Evolutionary conservation across 2,797 vertebrate genomes (phyloP).

Genomic region (Pseudotriccus pelzelni): DNA sequence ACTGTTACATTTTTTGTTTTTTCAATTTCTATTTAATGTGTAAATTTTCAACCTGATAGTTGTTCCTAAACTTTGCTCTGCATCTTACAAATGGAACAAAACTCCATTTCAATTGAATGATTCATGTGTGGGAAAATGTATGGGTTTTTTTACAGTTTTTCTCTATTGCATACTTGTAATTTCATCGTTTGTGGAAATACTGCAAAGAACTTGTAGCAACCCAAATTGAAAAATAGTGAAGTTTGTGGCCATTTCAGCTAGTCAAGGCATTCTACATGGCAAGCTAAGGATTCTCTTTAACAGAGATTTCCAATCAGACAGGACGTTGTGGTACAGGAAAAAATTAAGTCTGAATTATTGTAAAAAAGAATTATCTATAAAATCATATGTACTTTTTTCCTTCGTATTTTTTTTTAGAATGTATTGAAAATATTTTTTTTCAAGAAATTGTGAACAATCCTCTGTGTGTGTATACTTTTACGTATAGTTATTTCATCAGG

Average conservation of each 20-base stretch:
- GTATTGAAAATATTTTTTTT: neutral
- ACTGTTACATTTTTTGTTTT: neutral
- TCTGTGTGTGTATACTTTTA: neutral
- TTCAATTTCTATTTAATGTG: neutral
- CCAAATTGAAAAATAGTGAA: neutral
- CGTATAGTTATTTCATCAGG: neutral
- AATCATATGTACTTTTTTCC: neutral
- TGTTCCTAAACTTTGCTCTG: neutral
- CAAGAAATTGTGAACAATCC: neutral
- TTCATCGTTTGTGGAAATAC: neutral
- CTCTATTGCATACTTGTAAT: neutral
- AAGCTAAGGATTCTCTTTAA: neutral
- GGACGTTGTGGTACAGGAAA: neutral
- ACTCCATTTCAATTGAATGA: neutral
- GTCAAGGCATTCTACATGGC: neutral
- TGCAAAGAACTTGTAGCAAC: neutral
- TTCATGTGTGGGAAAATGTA: neutral
- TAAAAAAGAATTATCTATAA: neutral
- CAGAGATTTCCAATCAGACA: neutral
- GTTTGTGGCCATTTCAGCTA: neutral
- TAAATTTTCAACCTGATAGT: neutral
- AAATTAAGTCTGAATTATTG: neutral
- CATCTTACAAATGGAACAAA: neutral
- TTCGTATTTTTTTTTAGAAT: neutral
- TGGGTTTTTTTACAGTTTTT: neutral